These are phyloP conservation scores for Passer montanus DNA, from an alignment of 2,113 vertebrate species.

Conservation along the genomic window DNA sequence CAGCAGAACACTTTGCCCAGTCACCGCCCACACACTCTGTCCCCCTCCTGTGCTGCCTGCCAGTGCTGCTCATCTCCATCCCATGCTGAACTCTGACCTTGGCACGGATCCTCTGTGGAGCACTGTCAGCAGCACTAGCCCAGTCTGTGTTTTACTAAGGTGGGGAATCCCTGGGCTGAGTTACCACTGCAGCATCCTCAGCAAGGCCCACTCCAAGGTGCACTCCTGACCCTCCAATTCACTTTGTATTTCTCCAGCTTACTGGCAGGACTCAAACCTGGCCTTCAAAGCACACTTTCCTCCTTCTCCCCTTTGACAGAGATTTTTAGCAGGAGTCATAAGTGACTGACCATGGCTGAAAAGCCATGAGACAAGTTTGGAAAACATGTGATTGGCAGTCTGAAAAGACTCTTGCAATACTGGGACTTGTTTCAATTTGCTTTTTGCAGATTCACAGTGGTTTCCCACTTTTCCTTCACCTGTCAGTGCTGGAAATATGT, in stretches of 20 bases:
- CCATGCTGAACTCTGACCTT: rapidly evolving
- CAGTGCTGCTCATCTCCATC: background rate
- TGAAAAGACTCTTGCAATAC: background rate
- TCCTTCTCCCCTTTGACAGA: background rate
- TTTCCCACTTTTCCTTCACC: constrained; percentile 14
- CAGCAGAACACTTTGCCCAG: rapidly evolving
- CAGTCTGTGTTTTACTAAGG: rapidly evolving
- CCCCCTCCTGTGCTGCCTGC: background rate
- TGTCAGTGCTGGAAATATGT: background rate
- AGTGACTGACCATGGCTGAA: background rate
- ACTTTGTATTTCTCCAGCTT: background rate
- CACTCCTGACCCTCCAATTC: background rate
- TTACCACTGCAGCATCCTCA: background rate
- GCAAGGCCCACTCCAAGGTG: rapidly evolving
- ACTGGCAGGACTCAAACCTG: background rate
- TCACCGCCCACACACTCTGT: rapidly evolving
- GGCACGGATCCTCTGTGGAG: rapidly evolving
- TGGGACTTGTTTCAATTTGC: constrained; percentile 4
- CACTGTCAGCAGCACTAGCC: background rate
- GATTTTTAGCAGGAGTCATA: background rate
- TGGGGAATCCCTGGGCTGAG: background rate
- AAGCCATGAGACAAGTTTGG: background rate
- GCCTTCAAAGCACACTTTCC: background rate
- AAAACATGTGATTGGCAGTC: background rate
- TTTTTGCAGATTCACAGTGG: background rate